Base-by-base conservation (phyloP, 2,797 vertebrate genomes). In the Lepus townsendii region DNA sequence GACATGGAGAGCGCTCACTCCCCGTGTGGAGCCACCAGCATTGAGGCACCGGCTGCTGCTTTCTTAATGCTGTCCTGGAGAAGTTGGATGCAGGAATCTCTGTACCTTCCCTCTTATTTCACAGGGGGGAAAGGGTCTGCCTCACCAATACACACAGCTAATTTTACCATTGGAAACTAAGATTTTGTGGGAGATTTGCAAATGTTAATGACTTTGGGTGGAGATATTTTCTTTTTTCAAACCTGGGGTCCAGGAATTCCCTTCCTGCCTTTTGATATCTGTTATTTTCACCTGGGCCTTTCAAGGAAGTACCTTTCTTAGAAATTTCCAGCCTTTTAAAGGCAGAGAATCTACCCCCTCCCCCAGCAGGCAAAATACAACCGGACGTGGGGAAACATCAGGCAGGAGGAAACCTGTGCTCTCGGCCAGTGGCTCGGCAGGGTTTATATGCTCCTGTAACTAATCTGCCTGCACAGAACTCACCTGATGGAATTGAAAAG, bases 401-500 rank as follows among this genome's bases (percentile, higher is more conserved):
- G 50, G 47, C 38, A 8, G 14, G 10, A 71, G 79, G 91, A 26
- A 92, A 85, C 3, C n/a, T 32, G 82, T 14, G 27, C 30, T 84
- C 86, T 20, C 54, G 17, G 54, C 54, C 54, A 57, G 19, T 16
- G 54, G 54, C 42, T 47, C 42, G 42, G 0, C 54, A 57, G n/a
- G 38, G 26, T 86, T 82, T 27, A 93, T 69, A 88, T 83, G 7
- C 35, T 92, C 16, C 0, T n/a, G 32, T 90, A 93, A 76, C 65
- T 66, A 35, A 42, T 1, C 42, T 42, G 42, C 42, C 42, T 42
- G 42, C 42, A 42, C 42, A 90, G 65, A 38, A 19, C 38, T 68
- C 26, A 82, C 73, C 76, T 52, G 94, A 38, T 16, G 11, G 60
- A 80, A 93, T 86, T 88, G 30, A 87, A 90, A 96, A 92, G 62